Conservation (phyloP, 2,888 invertebrate genomes). For the Drosophila tripunctata region DNA sequence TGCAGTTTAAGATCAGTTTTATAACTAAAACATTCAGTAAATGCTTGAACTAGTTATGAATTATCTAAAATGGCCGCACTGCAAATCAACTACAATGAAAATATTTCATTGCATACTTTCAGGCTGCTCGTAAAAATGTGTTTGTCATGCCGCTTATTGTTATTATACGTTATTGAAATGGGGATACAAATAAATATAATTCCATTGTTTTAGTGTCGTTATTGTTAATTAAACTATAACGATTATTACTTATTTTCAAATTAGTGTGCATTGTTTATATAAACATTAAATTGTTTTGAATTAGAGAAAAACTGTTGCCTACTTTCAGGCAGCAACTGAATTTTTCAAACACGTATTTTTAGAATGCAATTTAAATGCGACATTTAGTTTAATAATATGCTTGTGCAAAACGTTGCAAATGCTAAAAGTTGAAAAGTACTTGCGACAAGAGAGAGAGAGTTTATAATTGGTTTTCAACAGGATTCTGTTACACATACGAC, state of each 20-base stretch:
- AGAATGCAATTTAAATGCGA: background rate
- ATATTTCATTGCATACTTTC: conserved; percentile 14
- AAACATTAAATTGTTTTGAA: background rate
- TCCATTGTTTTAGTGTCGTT: background rate
- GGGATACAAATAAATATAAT: background rate
- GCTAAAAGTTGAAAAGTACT: background rate
- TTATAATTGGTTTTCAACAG: background rate
- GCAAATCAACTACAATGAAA: background rate
- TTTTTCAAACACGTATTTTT: background rate
- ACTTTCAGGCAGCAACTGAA: background rate
- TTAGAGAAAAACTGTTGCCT: background rate
- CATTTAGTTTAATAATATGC: background rate
- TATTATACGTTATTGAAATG: background rate
- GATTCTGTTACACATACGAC: conserved; percentile 35
- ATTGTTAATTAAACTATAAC: background rate
- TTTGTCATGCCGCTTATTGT: too few species aligned
- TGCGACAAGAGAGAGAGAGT: background rate
- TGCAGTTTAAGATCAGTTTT: too few species aligned
- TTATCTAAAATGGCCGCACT: too few species aligned
- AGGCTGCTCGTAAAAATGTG: background rate
- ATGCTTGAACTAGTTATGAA: too few species aligned
- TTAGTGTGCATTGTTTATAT: background rate
- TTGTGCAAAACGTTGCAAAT: background rate
- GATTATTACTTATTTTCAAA: background rate
- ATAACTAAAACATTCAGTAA: too few species aligned